Evolutionary conservation across 2,797 vertebrate species (phyloP).

Genomic region (Anniella stebbinsi): DNA sequence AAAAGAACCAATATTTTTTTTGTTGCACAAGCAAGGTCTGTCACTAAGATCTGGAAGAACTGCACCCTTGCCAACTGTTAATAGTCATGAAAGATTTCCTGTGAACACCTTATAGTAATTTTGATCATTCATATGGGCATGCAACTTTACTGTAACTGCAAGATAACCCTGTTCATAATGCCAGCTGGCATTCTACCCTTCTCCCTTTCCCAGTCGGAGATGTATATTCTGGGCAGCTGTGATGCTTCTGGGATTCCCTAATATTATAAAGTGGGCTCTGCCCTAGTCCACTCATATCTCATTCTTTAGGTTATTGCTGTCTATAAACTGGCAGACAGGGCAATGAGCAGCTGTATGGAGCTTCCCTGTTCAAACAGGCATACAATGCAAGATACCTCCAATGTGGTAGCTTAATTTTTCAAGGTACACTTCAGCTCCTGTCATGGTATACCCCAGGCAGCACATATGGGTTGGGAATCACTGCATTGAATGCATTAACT

Average conservation of each 20-base stretch:
- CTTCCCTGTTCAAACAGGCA: not conserved
- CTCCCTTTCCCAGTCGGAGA: not conserved
- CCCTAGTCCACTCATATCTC: not conserved
- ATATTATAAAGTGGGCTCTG: not conserved
- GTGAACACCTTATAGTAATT: not conserved
- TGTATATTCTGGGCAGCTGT: not conserved
- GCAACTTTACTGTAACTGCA: not conserved
- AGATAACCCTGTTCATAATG: not conserved
- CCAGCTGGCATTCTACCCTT: not conserved
- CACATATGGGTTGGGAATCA: not conserved
- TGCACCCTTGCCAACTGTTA: not conserved
- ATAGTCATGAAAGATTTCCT: not conserved
- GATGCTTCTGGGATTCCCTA: not conserved
- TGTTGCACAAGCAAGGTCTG: not conserved
- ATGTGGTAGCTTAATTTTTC: not conserved
- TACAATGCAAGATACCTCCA: not conserved
- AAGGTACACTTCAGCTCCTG: not conserved
- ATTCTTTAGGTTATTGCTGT: not conserved
- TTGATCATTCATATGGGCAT: not conserved
- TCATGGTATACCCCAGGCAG: not conserved
- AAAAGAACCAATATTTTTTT: not conserved
- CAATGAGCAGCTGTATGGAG: not conserved
- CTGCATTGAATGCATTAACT: not conserved
- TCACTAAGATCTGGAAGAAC: not conserved
- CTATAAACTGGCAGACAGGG: not conserved